phyloP scores from a whole-genome alignment of 2,888 invertebrate genomes.

The Rhaphigaster nebulosa region DNA sequence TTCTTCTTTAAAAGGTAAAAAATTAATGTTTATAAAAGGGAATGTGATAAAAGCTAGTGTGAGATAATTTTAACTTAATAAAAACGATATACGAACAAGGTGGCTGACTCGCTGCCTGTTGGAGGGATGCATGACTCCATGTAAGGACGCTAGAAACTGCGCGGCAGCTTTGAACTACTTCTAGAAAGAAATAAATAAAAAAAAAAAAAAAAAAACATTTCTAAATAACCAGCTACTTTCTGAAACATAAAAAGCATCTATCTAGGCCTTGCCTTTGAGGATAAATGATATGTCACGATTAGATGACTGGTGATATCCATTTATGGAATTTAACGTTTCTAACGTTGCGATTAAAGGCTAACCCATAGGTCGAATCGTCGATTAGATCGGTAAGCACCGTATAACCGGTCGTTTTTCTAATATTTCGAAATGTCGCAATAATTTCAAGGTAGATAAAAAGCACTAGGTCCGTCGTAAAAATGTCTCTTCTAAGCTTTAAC shows the following conservation, averaged over 20 bases:
- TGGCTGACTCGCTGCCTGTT: not conserved
- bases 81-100: not conserved
- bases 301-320: not conserved
- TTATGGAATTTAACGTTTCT: not conserved
- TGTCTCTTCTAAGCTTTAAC: not conserved
- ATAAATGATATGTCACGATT: conserved; percentile 7
- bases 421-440: not conserved
- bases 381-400: not conserved
- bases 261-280: conserved; percentile 9
- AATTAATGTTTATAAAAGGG: not conserved
- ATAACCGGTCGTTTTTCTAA: not conserved
- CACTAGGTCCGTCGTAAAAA: not conserved
- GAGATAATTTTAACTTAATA: not conserved
- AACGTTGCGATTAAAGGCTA: not conserved
- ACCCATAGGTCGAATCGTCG: not conserved
- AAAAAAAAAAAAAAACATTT: not conserved
- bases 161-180: conserved; percentile 14
- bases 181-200: not conserved
- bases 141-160: not conserved
- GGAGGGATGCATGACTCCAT: not conserved
- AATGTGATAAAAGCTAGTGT: not conserved
- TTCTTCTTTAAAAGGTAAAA: not conserved
- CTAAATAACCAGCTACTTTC: not conserved
- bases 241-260: not conserved
- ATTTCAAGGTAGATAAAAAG: not conserved